These are phyloP conservation scores for Sarcophaga subvicina DNA, from an alignment of 2,888 invertebrate species.

Conservation along the genomic window DNA sequence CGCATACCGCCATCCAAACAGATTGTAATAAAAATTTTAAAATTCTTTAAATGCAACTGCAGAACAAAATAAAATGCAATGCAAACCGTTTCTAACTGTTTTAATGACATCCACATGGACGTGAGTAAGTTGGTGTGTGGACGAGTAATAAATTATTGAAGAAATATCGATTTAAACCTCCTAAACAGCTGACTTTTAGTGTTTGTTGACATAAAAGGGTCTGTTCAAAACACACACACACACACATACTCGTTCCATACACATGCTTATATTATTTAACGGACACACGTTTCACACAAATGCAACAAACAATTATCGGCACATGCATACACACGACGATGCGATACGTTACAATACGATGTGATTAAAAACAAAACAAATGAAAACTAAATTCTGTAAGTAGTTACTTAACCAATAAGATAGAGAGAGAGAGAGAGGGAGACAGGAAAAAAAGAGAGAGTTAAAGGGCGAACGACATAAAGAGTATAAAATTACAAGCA, in stretches of 20 bases:
- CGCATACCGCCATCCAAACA: neutral
- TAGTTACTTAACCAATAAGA: no score
- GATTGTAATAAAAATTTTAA: neutral
- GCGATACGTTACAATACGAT: neutral
- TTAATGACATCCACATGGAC: neutral
- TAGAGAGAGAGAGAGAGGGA: neutral
- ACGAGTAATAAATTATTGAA: neutral
- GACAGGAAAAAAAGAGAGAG: no score
- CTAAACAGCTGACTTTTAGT: constrained; percentile 57
- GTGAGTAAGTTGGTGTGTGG: neutral
- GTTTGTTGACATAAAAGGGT: constrained; percentile 43
- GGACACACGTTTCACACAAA: constrained; percentile 21
- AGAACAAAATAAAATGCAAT: neutral
- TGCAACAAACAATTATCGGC: neutral
- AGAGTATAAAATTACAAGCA: neutral
- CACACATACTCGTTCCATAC: neutral
- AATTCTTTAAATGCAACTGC: neutral
- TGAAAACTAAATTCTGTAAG: neutral
- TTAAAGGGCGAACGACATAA: neutral
- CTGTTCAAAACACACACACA: neutral
- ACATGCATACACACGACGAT: neutral
- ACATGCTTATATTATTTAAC: neutral
- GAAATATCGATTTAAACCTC: constrained; percentile 43
- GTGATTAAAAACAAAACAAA: neutral
- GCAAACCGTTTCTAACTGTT: neutral